Evolutionary conservation across 2,113 vertebrate species (phyloP), one percentile per base, ranked within the genome.

Genomic region (Rousettus leschenaultii): DNA sequence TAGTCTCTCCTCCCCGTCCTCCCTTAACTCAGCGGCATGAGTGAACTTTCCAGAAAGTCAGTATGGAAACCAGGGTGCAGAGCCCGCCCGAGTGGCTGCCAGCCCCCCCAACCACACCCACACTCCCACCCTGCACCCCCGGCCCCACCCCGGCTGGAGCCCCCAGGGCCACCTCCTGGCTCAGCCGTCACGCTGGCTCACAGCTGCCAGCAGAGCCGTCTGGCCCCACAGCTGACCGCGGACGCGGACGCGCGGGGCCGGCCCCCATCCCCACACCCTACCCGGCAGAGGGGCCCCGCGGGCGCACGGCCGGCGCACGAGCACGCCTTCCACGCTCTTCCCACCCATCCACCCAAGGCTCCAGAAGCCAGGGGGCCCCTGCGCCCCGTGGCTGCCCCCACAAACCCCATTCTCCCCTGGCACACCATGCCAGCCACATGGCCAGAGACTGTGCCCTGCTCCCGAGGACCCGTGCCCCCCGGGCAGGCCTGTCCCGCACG

Each of bases 341-440:
- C 71, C 6, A 9, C 11, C 35, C 30, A 33, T 18, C 40, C n/a
- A 43, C 70, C 43, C 13, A 77, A 26, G 3, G 12, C 55, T n/a
- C 48, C 40, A 26, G 30, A 65, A 77, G 59, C 83, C 6, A 1
- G 33, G 18, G 1, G 79, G 35, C 12, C 15, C 71, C 71, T 5
- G 1, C 26, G 65, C 65, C 40, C 40, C 2, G 1, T 2, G 28
- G 11, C 55, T 21, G 11, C 22, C 38, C 24, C 30, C 19, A 7
- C 10, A 3, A 51, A 43, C 40, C 26, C 33, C 87, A 9, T 3
- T 61, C 68, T 38, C 38, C 48, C n/a, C 33, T 38, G 11, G 0
- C 28, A 15, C 9, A 22, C 21, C n/a, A 40, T 14, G 10, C 35
- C n/a, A 5, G 38, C 2, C 0, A 5, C 16, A 10, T 28, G 53